Conservation (phyloP, 2,113 vertebrate species). For the Mixornis gularis region DNA sequence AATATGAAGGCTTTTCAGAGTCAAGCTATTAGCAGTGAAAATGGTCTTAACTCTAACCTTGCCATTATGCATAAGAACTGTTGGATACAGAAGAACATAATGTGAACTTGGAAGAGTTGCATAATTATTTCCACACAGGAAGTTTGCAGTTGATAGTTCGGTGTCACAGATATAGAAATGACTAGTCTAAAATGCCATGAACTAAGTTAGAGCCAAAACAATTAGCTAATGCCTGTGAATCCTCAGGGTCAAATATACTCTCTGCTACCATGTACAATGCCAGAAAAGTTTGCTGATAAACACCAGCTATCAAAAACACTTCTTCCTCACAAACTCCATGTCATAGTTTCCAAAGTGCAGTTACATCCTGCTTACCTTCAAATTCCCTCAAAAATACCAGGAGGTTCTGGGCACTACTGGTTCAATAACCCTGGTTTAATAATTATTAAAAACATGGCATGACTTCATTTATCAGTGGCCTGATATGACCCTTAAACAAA, state of each 20-base stretch:
- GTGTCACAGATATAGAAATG: conserved; percentile 52
- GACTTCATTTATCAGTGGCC: not conserved
- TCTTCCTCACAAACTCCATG: not conserved
- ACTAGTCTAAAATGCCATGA: conserved; percentile 19
- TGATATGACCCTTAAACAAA: not conserved
- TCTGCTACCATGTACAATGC: not conserved
- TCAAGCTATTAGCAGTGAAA: conserved; percentile 12
- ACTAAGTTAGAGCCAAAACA: conserved; percentile 24
- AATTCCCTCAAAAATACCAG: not conserved
- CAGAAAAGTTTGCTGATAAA: conserved; percentile 25
- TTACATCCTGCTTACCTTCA: not conserved
- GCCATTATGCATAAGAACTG: not conserved
- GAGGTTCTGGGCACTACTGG: not conserved
- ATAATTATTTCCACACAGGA: conserved; percentile 56
- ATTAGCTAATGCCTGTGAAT: conserved; percentile 20
- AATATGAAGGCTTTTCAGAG: not conserved
- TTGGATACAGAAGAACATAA: not conserved
- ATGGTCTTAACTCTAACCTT: not conserved
- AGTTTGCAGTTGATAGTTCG: conserved; percentile 10
- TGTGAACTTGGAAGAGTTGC: not conserved
- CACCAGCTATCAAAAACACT: conserved; percentile 8
- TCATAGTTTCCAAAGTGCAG: not conserved
- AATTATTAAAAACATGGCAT: not conserved
- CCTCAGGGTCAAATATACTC: not conserved
- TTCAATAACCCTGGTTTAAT: not conserved